These are phyloP conservation scores for Nestor notabilis DNA, from an alignment of 2,113 vertebrate species.

Conservation along the genomic window DNA sequence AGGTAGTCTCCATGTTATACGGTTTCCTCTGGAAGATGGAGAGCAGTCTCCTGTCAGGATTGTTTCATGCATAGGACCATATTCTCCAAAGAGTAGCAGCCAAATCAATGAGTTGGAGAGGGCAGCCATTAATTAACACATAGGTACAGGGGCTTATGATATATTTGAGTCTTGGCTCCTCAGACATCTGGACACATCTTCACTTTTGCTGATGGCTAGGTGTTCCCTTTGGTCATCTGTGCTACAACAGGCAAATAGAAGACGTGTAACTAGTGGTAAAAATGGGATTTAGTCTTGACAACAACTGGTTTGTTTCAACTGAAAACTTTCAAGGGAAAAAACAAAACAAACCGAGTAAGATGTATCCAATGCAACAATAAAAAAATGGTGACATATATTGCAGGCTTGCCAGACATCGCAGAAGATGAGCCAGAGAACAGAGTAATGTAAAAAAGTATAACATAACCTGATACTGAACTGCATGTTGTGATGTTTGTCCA, in stretches of 20 bases:
- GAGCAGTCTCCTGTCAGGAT: neutral
- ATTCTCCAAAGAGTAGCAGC: neutral
- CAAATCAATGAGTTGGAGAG: neutral
- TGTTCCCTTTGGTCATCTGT: neutral
- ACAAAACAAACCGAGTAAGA: neutral
- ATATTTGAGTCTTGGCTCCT: neutral
- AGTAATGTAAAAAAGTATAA: neutral
- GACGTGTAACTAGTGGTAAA: neutral
- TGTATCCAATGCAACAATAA: neutral
- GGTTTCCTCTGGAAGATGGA: neutral
- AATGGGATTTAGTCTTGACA: neutral
- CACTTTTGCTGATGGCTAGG: neutral
- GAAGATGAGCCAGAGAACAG: neutral
- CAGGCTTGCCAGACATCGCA: neutral
- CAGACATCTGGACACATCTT: neutral
- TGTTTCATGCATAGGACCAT: neutral
- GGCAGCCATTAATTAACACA: neutral
- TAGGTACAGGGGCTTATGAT: neutral
- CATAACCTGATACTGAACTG: neutral
- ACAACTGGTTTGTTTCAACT: neutral
- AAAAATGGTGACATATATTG: neutral
- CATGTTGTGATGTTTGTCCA: neutral
- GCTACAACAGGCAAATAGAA: neutral
- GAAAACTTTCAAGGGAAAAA: neutral
- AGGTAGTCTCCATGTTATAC: neutral